These are phyloP conservation scores for Scytalopus superciliaris DNA, from an alignment of 2,113 vertebrate species.

Conservation along the genomic window DNA sequence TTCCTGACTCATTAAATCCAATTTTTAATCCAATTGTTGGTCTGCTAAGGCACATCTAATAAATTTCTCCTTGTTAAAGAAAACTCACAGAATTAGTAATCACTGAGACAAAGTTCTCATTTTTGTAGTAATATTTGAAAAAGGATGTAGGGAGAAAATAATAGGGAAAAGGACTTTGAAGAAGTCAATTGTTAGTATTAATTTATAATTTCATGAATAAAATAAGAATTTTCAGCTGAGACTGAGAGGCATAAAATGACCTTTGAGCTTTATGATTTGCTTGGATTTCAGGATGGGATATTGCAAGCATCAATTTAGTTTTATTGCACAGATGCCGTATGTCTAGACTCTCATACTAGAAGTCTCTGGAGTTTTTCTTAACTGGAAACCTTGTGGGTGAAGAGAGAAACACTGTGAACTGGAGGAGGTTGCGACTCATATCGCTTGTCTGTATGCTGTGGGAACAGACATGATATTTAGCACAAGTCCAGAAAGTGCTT, in stretches of 20 bases:
- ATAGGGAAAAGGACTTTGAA: neutral
- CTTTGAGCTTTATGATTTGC: neutral
- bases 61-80: neutral
- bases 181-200: neutral
- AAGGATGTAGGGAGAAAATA: neutral
- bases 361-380: neutral
- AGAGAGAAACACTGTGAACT: neutral
- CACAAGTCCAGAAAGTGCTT: neutral
- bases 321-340: neutral
- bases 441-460: neutral
- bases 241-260: neutral
- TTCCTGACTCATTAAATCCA: neutral
- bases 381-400: neutral
- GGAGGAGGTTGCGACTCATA: neutral
- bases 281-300: neutral
- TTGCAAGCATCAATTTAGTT: neutral
- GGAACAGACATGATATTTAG: neutral
- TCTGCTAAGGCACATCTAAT: neutral
- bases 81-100: neutral
- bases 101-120: neutral
- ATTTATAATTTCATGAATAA: neutral
- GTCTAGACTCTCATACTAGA: constrained; percentile 1
- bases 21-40: neutral
- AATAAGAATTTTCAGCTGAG: neutral
- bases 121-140: neutral